These are phyloP conservation scores for Bimastos eiseni DNA, from an alignment of 2,888 invertebrate species.

Conservation along the genomic window DNA sequence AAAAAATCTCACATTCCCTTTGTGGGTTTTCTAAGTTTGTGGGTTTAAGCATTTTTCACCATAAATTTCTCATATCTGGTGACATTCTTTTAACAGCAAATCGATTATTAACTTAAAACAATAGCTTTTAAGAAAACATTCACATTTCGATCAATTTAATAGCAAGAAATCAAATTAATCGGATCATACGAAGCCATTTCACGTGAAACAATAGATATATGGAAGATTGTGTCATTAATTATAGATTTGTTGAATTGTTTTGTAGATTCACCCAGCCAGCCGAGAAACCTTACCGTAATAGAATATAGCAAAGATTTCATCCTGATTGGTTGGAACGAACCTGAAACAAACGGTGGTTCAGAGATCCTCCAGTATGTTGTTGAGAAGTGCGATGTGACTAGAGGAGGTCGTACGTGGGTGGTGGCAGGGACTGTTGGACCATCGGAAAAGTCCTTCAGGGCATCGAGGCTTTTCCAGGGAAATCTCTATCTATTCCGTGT, in stretches of 20 bases:
- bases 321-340: slow-evolving; percentile 56
- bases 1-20: too few relatives aligned
- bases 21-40: too few relatives aligned
- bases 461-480: slow-evolving; percentile 76
- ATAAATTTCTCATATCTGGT: too few relatives aligned
- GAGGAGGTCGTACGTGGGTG: slow-evolving; percentile 31
- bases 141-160: too few relatives aligned
- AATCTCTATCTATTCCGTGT: slow-evolving; percentile 69
- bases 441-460: slow-evolving; percentile 64
- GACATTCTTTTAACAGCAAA: too few relatives aligned
- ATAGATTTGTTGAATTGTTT: not conserved
- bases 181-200: too few relatives aligned
- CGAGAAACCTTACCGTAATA: slow-evolving; percentile 40
- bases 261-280: slow-evolving; percentile 43
- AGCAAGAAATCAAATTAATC: too few relatives aligned
- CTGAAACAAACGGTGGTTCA: slow-evolving; percentile 55
- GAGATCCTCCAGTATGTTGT: slow-evolving; percentile 55
- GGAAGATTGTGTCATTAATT: not conserved
- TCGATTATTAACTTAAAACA: too few relatives aligned
- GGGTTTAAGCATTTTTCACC: too few relatives aligned
- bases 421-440: slow-evolving; percentile 40
- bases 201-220: not conserved
- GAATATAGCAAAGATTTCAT: slow-evolving; percentile 46
- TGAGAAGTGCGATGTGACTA: slow-evolving; percentile 48
- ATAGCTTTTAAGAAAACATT: too few relatives aligned